Percentiles rank a stretch among this genome's conserved stretches.
These are phyloP conservation scores for Drosophila azteca DNA, from an alignment of 1,140 invertebrate species.

Conservation along the genomic window DNA sequence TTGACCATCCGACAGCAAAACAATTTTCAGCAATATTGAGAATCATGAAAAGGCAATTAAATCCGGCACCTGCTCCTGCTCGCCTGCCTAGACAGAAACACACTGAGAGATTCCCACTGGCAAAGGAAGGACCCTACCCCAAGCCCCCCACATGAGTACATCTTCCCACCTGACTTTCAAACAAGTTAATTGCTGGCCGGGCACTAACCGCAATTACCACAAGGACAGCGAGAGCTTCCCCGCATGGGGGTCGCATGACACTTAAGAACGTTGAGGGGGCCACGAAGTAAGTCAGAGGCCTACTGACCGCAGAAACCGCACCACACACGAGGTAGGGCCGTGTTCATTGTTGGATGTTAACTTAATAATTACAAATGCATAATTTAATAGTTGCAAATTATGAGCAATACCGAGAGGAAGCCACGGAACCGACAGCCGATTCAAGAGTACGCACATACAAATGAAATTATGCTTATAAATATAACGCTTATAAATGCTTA, in stretches of 20 bases:
- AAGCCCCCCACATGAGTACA: slow-evolving; percentile 4
- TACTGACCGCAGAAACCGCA: slow-evolving; percentile 63
- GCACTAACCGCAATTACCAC: slow-evolving; percentile 65
- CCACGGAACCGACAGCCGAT: not conserved
- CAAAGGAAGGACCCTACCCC: too few species aligned
- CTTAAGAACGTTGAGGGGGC: slow-evolving; percentile 4
- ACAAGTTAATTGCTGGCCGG: slow-evolving; percentile 74
- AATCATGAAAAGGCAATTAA: slow-evolving; percentile 78
- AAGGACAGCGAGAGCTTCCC: slow-evolving; percentile 30
- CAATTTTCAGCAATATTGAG: slow-evolving; percentile 54
- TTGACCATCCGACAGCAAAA: slow-evolving; percentile 33
- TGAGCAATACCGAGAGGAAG: slow-evolving; percentile 11
- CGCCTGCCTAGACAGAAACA: not conserved
- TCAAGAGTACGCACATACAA: not conserved
- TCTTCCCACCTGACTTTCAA: slow-evolving; percentile 40
- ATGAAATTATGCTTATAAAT: slow-evolving; percentile 23
- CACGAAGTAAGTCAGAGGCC: too few species aligned
- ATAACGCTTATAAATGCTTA: slow-evolving; percentile 25
- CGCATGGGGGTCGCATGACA: not conserved
- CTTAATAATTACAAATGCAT: slow-evolving; percentile 75
- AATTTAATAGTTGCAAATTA: slow-evolving; percentile 68
- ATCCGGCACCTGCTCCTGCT: slow-evolving; percentile 54
- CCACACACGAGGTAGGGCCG: not conserved
- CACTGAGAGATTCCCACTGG: too few species aligned
- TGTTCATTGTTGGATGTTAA: slow-evolving; percentile 51